These are phyloP conservation scores for Morone saxatilis DNA, from an alignment of 2,113 vertebrate species.

Conservation along the genomic window DNA sequence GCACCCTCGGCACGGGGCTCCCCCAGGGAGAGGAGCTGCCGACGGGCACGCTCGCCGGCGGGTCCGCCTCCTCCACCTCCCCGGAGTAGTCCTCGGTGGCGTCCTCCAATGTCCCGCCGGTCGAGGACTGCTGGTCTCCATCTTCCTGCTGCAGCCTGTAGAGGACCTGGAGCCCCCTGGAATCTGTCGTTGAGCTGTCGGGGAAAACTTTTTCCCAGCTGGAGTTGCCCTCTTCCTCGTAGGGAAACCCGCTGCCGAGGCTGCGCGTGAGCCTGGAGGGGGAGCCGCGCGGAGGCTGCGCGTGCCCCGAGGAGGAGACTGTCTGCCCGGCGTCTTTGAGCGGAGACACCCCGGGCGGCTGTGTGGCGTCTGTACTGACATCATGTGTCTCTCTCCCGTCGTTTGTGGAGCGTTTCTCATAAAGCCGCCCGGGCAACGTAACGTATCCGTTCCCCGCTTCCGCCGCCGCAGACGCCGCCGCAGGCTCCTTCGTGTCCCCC, in stretches of 20 bases:
- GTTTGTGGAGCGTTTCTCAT: background rate
- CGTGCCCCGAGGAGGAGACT: background rate
- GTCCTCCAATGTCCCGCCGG: conserved; percentile 31
- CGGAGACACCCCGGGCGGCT: background rate
- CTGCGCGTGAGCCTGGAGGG: conserved; percentile 70
- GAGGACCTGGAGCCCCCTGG: conserved; percentile 28
- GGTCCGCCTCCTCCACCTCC: conserved; percentile 71
- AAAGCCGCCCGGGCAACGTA: background rate
- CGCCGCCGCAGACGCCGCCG: background rate
- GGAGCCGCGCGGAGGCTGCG: background rate
- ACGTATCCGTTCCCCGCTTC: conserved; percentile 1
- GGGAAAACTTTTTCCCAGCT: conserved; percentile 57
- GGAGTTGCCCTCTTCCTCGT: conserved; percentile 56
- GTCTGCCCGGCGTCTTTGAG: conserved; percentile 3
- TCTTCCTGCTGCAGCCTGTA: conserved; percentile 20
- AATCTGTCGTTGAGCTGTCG: conserved; percentile 11
- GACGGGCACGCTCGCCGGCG: conserved; percentile 11
- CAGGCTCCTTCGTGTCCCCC: conserved; percentile 4
- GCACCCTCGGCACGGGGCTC: conserved; percentile 51
- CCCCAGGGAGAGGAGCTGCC: conserved; percentile 67
- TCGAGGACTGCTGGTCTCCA: conserved; percentile 33
- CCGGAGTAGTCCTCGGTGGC: conserved; percentile 72
- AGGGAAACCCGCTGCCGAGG: conserved; percentile 6
- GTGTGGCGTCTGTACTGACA: background rate
- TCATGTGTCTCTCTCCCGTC: background rate